Conservation (phyloP, 2,888 invertebrate species). For the Troilus luridus region DNA sequence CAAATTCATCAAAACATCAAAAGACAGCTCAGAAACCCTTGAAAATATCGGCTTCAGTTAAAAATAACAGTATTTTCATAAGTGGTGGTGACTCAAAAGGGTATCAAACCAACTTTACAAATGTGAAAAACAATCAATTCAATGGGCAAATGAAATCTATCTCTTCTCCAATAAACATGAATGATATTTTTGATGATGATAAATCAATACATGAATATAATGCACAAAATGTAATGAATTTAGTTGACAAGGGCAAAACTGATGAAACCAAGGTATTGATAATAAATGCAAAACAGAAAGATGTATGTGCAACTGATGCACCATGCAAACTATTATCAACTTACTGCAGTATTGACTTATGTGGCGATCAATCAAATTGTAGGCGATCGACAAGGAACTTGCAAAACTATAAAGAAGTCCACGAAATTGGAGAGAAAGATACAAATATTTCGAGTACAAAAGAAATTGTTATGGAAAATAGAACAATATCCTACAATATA, state of each 20-base stretch:
- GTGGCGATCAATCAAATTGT: background rate
- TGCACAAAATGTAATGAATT: background rate
- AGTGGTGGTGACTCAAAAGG: background rate
- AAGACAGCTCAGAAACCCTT: slow-evolving; percentile 18
- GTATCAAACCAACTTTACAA: background rate
- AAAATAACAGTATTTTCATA: slow-evolving; percentile 18
- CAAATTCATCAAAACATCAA: background rate
- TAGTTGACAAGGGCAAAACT: background rate
- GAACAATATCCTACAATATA: background rate
- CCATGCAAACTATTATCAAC: background rate
- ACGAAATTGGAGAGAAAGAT: background rate
- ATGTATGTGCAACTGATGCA: background rate
- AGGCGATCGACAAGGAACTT: slow-evolving; percentile 11
- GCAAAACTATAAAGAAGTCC: slow-evolving; percentile 32
- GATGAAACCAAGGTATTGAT: slow-evolving; percentile 38
- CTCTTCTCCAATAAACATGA: background rate
- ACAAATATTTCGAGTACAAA: background rate
- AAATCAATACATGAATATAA: background rate
- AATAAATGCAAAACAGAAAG: slow-evolving; percentile 46
- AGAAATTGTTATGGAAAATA: background rate
- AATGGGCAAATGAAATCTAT: background rate
- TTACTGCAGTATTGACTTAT: background rate
- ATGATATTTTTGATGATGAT: background rate
- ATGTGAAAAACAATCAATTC: slow-evolving; percentile 17
- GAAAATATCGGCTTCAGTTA: slow-evolving; percentile 23